Conservation (phyloP, 1,140 invertebrate genomes). For the Anoplolepis gracilipes region DNA sequence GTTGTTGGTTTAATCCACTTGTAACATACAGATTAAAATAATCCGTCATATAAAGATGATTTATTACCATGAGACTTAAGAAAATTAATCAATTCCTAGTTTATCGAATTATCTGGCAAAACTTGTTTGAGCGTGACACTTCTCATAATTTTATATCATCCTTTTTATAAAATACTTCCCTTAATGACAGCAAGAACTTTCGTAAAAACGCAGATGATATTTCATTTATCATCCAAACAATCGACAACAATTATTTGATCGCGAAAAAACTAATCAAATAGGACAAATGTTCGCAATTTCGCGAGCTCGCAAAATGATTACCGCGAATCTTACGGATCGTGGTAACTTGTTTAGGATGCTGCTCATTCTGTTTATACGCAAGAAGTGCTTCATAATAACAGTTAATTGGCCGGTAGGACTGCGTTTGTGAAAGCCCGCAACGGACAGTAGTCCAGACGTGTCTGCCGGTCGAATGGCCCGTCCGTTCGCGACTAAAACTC, state of each 20-base stretch:
- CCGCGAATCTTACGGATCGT: slow-evolving; percentile 41
- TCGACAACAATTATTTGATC: neutral
- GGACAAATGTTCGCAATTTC: slow-evolving; percentile 38
- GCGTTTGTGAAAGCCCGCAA: slow-evolving; percentile 66
- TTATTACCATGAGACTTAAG: neutral
- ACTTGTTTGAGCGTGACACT: neutral
- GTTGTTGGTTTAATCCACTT: slow-evolving; percentile 47
- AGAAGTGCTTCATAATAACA: slow-evolving; percentile 80
- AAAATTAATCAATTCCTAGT: neutral
- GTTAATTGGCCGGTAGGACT: slow-evolving; percentile 77
- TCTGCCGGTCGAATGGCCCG: slow-evolving; percentile 56
- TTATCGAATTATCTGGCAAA: slow-evolving; percentile 1
- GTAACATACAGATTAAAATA: neutral
- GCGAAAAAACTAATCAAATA: neutral
- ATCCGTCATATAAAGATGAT: slow-evolving; percentile 42
- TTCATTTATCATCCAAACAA: neutral
- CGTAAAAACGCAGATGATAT: neutral
- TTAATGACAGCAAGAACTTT: neutral
- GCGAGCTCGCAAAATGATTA: slow-evolving; percentile 33
- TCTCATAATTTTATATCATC: neutral
- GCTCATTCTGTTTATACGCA: slow-evolving; percentile 73
- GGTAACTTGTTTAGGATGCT: slow-evolving; percentile 39
- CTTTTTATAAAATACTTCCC: neutral
- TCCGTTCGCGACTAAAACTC: slow-evolving; percentile 52
- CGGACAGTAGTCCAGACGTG: slow-evolving; percentile 65